Conservation (phyloP, 2,113 vertebrate species). For the Pedionomus torquatus region DNA sequence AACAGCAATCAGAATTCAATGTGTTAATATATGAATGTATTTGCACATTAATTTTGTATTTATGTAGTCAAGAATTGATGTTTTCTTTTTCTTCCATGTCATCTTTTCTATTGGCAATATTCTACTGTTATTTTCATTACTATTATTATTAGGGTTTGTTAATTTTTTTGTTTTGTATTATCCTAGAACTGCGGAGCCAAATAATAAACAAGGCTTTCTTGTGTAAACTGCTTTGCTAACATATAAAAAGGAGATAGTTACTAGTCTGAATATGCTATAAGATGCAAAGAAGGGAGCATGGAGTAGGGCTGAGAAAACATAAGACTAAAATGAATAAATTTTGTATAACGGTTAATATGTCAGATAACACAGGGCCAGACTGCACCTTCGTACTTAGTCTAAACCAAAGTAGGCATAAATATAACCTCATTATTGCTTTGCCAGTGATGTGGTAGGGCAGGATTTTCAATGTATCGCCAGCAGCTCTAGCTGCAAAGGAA, state of each 20-base stretch:
- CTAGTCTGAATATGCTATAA: background rate
- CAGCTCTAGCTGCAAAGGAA: background rate
- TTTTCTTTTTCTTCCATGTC: background rate
- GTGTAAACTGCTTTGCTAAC: background rate
- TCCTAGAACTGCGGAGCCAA: background rate
- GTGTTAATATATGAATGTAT: slow-evolving; percentile 39
- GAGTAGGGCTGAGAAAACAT: background rate
- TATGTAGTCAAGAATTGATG: background rate
- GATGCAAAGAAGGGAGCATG: background rate
- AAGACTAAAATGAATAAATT: background rate
- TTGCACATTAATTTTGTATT: slow-evolving; percentile 46
- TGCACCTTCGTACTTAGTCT: background rate
- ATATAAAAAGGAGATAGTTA: background rate
- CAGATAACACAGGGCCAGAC: background rate
- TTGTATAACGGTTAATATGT: background rate
- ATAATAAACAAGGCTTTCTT: slow-evolving; percentile 8
- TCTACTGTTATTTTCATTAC: slow-evolving; percentile 11
- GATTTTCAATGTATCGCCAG: background rate
- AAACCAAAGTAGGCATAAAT: background rate
- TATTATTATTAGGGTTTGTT: background rate
- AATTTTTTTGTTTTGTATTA: background rate
- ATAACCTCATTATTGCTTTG: background rate
- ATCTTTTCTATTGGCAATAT: background rate
- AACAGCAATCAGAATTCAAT: background rate
- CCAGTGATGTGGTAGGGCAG: background rate